A percentile compares a stretch with the other conserved stretches of the same genome.
phyloP scores from a whole-genome alignment of 2,888 invertebrate species.

The Pimpla rufipes region DNA sequence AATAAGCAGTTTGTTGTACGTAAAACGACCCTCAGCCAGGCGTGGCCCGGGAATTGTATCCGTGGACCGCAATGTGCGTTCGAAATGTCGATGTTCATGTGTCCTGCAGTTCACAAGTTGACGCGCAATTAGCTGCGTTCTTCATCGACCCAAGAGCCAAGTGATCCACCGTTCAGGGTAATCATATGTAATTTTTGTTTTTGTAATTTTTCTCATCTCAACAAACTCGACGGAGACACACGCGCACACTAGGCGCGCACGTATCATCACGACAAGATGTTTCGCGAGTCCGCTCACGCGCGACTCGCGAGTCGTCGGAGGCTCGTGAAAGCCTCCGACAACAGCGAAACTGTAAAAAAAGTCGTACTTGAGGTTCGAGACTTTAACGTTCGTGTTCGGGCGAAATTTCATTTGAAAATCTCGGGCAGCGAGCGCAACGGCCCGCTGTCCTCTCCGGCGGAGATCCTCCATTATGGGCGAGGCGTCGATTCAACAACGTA shows the following conservation, averaged over 20 bases:
- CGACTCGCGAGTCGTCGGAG: conserved; percentile 8
- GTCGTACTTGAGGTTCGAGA: neutral
- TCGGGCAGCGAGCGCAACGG: neutral
- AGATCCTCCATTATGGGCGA: neutral
- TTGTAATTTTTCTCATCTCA: neutral
- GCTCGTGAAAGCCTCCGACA: neutral
- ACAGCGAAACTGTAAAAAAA: neutral
- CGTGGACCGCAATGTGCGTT: conserved; percentile 88
- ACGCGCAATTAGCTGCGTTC: conserved; percentile 86
- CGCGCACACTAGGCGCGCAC: neutral
- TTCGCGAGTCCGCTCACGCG: conserved; percentile 2
- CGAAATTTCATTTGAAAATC: conserved; percentile 36
- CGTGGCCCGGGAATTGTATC: conserved; percentile 86
- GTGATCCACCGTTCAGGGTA: conserved; percentile 87
- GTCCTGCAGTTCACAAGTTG: conserved; percentile 86
- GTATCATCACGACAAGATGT: conserved; percentile 19
- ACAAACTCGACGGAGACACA: conserved; percentile 12
- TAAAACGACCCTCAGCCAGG: conserved; percentile 86
- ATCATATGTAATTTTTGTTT: conserved; percentile 63
- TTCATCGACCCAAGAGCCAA: conserved; percentile 88
- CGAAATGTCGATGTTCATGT: conserved; percentile 89
- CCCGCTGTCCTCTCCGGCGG: too few relatives aligned
- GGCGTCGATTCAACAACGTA: neutral
- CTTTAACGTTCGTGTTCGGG: neutral
- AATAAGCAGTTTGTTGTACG: conserved; percentile 66